Evolutionary conservation across 2,113 vertebrate genomes (phyloP).

Genomic region (Camelus dromedarius): DNA sequence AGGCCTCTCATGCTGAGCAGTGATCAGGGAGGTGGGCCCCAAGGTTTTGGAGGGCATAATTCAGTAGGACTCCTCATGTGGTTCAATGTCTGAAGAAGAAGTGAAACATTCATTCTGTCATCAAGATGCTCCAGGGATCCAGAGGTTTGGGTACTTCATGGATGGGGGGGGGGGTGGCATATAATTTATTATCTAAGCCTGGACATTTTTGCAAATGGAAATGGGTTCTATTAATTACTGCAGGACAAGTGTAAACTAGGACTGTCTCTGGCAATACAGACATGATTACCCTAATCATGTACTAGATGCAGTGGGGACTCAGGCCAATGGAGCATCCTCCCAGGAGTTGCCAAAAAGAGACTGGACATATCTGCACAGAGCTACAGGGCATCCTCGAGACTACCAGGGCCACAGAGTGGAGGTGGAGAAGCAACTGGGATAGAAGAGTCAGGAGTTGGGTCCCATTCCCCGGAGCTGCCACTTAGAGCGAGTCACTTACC

Average conservation of each 20-base stretch:
- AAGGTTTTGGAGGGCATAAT: not conserved
- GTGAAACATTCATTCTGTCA: not conserved
- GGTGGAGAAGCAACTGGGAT: not conserved
- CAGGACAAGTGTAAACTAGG: not conserved
- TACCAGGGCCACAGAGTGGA: not conserved
- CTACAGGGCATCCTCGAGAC: not conserved
- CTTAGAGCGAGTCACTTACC: not conserved
- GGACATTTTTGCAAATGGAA: not conserved
- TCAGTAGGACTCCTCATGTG: not conserved
- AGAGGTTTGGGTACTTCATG: not conserved
- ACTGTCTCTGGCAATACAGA: not conserved
- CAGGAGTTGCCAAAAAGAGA: not conserved
- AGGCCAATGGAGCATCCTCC: not conserved
- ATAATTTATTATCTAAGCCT: not conserved
- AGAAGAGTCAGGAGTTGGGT: not conserved
- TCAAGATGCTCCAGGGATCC: not conserved
- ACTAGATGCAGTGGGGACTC: not conserved
- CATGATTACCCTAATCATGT: not conserved
- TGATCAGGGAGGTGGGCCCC: not conserved
- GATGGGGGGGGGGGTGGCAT: fast-evolving
- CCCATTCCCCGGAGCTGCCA: not conserved
- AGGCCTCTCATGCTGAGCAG: not conserved
- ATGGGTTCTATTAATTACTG: not conserved
- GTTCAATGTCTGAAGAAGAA: not conserved
- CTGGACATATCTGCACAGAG: not conserved